Evolutionary conservation across 2,797 vertebrate species (phyloP), one percentile per base, ranked within the genome.

Genomic region (Australoheros facetus): DNA sequence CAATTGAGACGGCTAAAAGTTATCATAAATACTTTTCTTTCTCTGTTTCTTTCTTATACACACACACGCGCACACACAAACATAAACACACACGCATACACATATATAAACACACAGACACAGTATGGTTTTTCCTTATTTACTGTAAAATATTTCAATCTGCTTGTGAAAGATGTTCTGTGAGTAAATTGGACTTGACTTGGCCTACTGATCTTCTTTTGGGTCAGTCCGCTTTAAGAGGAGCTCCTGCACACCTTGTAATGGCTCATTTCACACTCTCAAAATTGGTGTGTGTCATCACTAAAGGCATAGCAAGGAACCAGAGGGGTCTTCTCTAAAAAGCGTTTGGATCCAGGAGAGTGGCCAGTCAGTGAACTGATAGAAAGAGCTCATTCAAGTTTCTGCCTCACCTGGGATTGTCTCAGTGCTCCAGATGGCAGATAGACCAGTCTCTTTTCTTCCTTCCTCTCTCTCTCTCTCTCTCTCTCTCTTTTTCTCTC

Each of bases 211-310:
- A 88, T 90, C 91, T 86, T 80, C 85, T 89, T 90, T 89, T 82
- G 81, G 87, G 87, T 87, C 85, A 90, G 37, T 90, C 85, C 84
- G 88, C 81, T 83, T 80, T 83, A 74, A 79, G 76, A 54, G 71
- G 74, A 81, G 56, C 39, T 34, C 48, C 55, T 56, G 89, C 70
- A 85, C 87, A 90, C 89, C 89, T 92, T 84, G 88, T 89, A 90
- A 93, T 92, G 91, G 89, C 89, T 92, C 85, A 92, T 93, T 93
- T 94, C 92, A 94, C 92, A 91, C 93, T 89, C 86, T 86, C 83
- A 86, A 58, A 93, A 92, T 89, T 89, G 92, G 89, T 87, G 89
- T 91, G 88, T 74, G 78, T 77, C 85, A 84, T 88, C 88, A 88
- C 87, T 71, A 26, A 85, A 85, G 83, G 78, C 87, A 75, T 21